phyloP scores from a whole-genome alignment of 2,888 invertebrate genomes.

The Habrosyne pyritoides region DNA sequence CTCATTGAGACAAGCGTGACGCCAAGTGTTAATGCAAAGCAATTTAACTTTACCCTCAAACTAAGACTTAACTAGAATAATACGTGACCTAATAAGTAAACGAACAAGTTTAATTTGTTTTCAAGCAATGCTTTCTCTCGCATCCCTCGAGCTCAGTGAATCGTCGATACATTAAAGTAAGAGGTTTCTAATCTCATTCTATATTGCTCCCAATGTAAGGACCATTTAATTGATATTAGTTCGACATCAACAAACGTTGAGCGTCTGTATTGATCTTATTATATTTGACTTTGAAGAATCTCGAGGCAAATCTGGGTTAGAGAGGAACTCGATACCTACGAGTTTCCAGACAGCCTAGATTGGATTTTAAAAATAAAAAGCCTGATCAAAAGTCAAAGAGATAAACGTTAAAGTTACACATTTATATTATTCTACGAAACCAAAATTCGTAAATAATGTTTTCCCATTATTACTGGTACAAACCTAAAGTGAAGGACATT shows the following conservation, averaged over 20 bases:
- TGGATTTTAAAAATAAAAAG: neutral
- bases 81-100: neutral
- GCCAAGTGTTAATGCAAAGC: neutral
- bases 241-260: neutral
- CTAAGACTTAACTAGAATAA: neutral
- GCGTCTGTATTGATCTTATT: neutral
- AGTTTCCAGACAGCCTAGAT: neutral
- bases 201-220: neutral
- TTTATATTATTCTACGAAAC: neutral
- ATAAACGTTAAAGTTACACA: neutral
- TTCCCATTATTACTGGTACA: neutral
- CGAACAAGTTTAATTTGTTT: neutral
- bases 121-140: neutral
- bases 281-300: neutral
- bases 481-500: neutral
- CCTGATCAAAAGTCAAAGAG: neutral
- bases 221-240: neutral
- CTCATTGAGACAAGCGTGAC: neutral
- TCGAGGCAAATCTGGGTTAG: neutral
- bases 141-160: neutral
- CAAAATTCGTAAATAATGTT: neutral
- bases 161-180: neutral
- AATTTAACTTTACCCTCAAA: neutral
- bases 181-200: neutral
- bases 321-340: neutral